Base-by-base conservation (phyloP, 92 coral and sea anemone species). In the Zoanthus sansibaricus region DNA sequence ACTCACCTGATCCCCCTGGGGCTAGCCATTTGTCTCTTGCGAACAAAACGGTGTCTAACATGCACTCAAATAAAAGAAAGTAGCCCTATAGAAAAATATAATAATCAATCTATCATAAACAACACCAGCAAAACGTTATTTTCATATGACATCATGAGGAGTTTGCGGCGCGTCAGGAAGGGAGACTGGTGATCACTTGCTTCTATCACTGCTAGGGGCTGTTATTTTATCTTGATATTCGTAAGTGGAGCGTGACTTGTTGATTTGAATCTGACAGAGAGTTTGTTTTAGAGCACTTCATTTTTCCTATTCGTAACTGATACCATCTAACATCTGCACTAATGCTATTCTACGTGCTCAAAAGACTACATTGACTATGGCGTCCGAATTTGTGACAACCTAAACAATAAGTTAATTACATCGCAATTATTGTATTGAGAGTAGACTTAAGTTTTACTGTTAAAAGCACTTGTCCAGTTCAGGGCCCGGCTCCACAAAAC, bases 1-100 rank as follows among this genome's bases (percentile, higher is more conserved):
- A 67, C 87, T 74, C 75, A 97, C 99, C 99, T 42, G 87, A 83
- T 21, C 99, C 98, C 48, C 76, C 86, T 70, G 95, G 79, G 30
- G 91, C 77, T 32, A 97, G 86, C 99, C 99, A 97, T 79, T 93
- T 95, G 91, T 97, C 98, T 33, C 99, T 92, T 13, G 98, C 95
- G 37, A 97, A 89, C 51, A 97, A 88, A 10, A 97, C 99, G 2
- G 97, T 95, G 83, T 97, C 98, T 54, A 97, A 87, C 99, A 97
- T 97, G 44, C 98, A 97, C 83, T 97, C 99, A 78, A 97, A 97
- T 69, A 97, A 87, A 7, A 97, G 93, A 87, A 97, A 97, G 82
- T 97, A 97, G 8, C 99, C 99, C 98, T 94, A 64, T 16, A 87
- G 37, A 31, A 69, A 68, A 21, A 62, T 3, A 1, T 62, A 62